A percentile compares a stretch with the other conserved stretches of the same genome.
Evolutionary conservation across 2,888 invertebrate species (phyloP).

Genomic region (Carcina quercana): DNA sequence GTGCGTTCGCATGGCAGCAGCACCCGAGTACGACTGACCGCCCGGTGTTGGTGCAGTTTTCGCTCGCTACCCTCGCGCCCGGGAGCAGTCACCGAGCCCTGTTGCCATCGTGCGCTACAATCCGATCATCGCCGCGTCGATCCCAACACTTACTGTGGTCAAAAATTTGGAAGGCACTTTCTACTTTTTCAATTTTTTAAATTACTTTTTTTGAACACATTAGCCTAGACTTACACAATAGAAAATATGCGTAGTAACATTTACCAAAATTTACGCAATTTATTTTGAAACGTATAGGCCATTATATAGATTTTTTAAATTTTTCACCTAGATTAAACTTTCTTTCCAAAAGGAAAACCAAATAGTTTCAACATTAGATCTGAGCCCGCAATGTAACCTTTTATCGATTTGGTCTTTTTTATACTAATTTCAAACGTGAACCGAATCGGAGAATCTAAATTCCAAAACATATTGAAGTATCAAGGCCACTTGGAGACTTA

Average conservation of each 20-base stretch:
- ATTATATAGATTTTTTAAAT: slow-evolving; percentile 52
- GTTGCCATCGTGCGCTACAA: slow-evolving; percentile 31
- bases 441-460: slow-evolving; percentile 64
- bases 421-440: slow-evolving; percentile 69
- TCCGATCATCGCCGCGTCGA: slow-evolving; percentile 60
- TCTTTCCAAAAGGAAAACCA: slow-evolving; percentile 72
- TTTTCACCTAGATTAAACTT: slow-evolving; percentile 58
- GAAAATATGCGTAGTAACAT: slow-evolving; percentile 75
- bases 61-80: slow-evolving; percentile 3
- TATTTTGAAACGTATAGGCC: slow-evolving; percentile 70
- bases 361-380: slow-evolving; percentile 66
- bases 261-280: slow-evolving; percentile 72
- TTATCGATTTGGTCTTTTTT: slow-evolving; percentile 68
- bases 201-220: slow-evolving; percentile 82
- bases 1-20: slow-evolving; percentile 30
- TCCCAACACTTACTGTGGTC: slow-evolving; percentile 77
- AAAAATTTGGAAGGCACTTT: slow-evolving; percentile 87
- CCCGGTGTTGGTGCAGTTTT: slow-evolving; percentile 3
- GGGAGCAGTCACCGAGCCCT: slow-evolving; percentile 3
- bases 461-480: slow-evolving; percentile 69
- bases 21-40: too few relatives aligned
- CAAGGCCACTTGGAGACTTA: slow-evolving; percentile 74
- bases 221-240: slow-evolving; percentile 79
- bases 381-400: slow-evolving; percentile 61
- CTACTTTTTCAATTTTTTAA: slow-evolving; percentile 74